phyloP scores from a whole-genome alignment of 2,888 invertebrate species.

The Apamea sordens region DNA sequence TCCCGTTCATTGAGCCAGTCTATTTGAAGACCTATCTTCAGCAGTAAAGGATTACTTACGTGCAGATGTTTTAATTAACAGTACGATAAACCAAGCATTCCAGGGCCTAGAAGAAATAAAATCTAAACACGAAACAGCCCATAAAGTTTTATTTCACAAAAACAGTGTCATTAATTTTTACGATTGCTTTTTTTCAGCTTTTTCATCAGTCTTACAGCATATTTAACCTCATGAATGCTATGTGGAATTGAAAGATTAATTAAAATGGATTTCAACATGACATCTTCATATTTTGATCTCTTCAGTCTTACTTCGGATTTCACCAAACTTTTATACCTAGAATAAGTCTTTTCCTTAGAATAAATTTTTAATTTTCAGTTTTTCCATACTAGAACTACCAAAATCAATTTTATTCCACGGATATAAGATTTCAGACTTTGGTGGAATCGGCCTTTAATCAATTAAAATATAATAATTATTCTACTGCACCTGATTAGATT shows the following conservation, averaged over 20 bases:
- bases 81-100: conserved; percentile 13
- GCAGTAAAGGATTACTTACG: conserved; percentile 13
- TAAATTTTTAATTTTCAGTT: no score
- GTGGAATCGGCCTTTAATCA: neutral
- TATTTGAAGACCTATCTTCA: conserved; percentile 24
- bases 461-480: neutral
- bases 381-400: no score
- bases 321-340: no score
- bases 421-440: no score
- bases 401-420: no score
- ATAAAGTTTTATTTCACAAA: conserved; percentile 43
- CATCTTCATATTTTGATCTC: neutral
- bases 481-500: neutral
- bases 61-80: conserved; percentile 35
- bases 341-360: no score
- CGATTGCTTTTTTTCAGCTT: conserved; percentile 61
- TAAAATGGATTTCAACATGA: neutral
- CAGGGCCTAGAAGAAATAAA: conserved; percentile 29
- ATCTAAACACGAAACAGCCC: conserved; percentile 25
- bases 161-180: conserved; percentile 40
- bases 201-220: conserved; percentile 64
- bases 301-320: neutral
- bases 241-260: conserved; percentile 44
- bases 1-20: neutral
- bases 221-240: conserved; percentile 68